Base-by-base conservation (phyloP, 1,140 invertebrate species). In the Agrilus planipennis region DNA sequence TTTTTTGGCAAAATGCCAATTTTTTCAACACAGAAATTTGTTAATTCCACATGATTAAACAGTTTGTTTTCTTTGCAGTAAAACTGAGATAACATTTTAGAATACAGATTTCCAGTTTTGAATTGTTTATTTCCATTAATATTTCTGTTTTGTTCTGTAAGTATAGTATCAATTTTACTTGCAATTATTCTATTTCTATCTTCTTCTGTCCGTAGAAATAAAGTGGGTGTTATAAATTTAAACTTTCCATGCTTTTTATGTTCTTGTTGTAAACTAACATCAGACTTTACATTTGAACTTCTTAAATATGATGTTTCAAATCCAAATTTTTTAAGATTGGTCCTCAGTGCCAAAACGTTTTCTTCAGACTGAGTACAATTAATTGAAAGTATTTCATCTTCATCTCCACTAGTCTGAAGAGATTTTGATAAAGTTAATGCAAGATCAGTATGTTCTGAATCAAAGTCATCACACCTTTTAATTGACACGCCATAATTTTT, bases 351-450 rank as follows among this genome's bases (percentile, higher is more conserved):
- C 35, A 49, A 53, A n/a, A n/a, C n/a, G n/a, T n/a, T 42, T 48
- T 34, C 37, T 45, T 31, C 20, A 50, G 42, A 1, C 39, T 37
- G 16, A 11, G 4, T 36, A 32, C 42, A 20, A 44, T 9, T 10
- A 6, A 11, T 1, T 18, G n/a, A 12, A 20, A n/a, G n/a, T n/a
- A n/a, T n/a, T 21, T 36, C 23, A 12, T 4, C 10, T 18, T 12
- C 17, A 11, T 7, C 23, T 9, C 23, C 12, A 21, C 23, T n/a
- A 21, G 6, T n/a, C 34, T 39, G 35, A 11, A 46, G 45, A 4
- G 71, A 73, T 45, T 67, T 66, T 23, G 72, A 73, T 22, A 74
- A 49, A 40, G 70, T 69, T 44, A 74, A 60, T 20, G 70, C 71
- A 43, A 73, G 40, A 50, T 73, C 68, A 19, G 73, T 51, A 42